A percentile compares a stretch with the other conserved stretches of the same genome.
Conservation (phyloP, 2,797 vertebrate genomes). For the Hipposideros larvatus region DNA sequence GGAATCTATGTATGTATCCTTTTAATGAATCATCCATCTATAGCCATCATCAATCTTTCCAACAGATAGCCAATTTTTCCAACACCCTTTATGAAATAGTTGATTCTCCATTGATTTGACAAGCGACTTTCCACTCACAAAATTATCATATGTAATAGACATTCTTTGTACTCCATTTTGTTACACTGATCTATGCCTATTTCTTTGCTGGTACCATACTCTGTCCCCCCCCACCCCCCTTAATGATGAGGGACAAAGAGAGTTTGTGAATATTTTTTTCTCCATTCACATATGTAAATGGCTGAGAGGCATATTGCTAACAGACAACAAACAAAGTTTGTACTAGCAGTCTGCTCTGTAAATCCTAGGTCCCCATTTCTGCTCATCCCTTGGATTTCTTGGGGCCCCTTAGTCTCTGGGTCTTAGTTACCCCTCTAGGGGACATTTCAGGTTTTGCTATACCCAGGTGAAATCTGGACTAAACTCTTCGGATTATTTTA, state of each 20-base stretch:
- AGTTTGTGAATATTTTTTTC: not conserved
- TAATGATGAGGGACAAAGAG: not conserved
- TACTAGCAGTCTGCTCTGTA: not conserved
- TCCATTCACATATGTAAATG: not conserved
- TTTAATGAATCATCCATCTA: not conserved
- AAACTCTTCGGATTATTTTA: constrained; percentile 5
- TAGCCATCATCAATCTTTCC: not conserved
- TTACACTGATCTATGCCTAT: not conserved
- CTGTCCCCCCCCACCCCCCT: not conserved
- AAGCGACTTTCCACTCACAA: not conserved
- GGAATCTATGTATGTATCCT: not conserved
- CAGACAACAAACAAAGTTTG: not conserved
- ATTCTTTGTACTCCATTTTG: not conserved
- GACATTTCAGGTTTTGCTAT: not conserved
- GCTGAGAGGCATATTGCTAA: not conserved
- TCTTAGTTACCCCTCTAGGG: not conserved
- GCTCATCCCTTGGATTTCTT: not conserved
- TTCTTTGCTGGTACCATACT: not conserved
- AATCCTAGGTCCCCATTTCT: not conserved
- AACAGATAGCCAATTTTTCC: not conserved
- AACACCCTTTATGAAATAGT: constrained; percentile 49
- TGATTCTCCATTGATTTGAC: not conserved
- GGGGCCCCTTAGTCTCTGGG: not conserved
- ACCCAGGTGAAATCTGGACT: not conserved
- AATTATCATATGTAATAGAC: not conserved